Conservation (phyloP, 2,113 vertebrate species). For the Saguinus imperator region DNA sequence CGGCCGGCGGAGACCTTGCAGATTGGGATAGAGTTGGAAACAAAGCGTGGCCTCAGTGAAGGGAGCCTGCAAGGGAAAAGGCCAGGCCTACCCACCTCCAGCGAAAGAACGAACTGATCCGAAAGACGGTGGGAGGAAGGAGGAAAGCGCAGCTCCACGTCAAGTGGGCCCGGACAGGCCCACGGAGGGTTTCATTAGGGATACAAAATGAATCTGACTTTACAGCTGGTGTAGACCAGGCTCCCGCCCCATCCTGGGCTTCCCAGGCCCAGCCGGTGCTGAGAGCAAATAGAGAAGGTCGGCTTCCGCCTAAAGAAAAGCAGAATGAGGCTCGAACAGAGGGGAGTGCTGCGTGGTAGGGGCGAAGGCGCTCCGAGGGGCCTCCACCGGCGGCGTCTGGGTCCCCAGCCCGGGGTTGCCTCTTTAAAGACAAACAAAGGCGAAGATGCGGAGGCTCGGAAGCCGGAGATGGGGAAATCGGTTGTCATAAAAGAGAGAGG, state of each 20-base stretch:
- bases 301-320: constrained; percentile 6
- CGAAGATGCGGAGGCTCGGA: constrained; percentile 81
- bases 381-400: constrained; percentile 53
- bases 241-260: background rate
- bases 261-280: background rate
- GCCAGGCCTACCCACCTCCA: constrained; percentile 63
- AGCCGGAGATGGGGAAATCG: constrained; percentile 84
- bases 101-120: background rate
- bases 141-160: background rate
- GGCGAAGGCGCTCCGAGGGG: constrained; percentile 7
- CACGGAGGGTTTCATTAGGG: background rate
- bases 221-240: background rate
- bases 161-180: background rate
- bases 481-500: constrained; percentile 88
- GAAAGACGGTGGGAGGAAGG: background rate
- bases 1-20: background rate
- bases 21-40: background rate
- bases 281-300: background rate
- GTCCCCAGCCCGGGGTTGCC: constrained; percentile 33
- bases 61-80: background rate
- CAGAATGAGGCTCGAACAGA: background rate
- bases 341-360: constrained; percentile 25
- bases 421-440: constrained; percentile 83
- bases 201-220: background rate
- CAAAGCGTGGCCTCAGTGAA: background rate